Conservation (phyloP, 2,797 vertebrate species). For the Cyclura pinguis region DNA sequence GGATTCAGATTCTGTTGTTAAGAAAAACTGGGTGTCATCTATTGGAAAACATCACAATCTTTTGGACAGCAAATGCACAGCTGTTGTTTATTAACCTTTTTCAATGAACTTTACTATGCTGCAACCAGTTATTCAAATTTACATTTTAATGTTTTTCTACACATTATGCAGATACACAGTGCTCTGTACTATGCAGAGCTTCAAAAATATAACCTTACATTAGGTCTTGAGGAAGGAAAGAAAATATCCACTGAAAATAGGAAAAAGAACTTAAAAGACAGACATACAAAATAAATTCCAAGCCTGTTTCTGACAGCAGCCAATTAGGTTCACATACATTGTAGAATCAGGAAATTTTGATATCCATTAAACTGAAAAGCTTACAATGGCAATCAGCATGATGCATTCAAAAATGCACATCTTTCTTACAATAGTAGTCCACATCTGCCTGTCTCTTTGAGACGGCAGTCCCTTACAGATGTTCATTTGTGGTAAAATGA, state of each 20-base stretch:
- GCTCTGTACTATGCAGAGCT: not conserved
- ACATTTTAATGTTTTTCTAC: conserved; percentile 32
- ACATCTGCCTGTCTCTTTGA: not conserved
- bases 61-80: conserved; percentile 22
- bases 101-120: conserved; percentile 17
- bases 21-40: not conserved
- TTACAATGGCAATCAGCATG: conserved; percentile 31
- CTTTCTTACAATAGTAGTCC: not conserved
- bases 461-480: not conserved
- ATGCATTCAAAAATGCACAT: not conserved
- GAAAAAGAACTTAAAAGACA: not conserved
- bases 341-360: conserved; percentile 24
- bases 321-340: conserved; percentile 37
- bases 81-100: conserved; percentile 33
- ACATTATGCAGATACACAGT: not conserved
- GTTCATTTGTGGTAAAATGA: not conserved
- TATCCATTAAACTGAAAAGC: not conserved
- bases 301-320: conserved; percentile 39
- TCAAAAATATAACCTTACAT: not conserved
- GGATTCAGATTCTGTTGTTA: not conserved
- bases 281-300: conserved; percentile 40
- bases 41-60: not conserved
- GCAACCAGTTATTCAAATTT: conserved; percentile 24
- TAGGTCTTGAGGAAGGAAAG: conserved; percentile 14
- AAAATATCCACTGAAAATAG: conserved; percentile 32